Percentiles rank a stretch among this genome's conserved stretches.
These are phyloP conservation scores for Hydrocynus forskahlii DNA, from an alignment of 2,797 vertebrate species.

Conservation along the genomic window DNA sequence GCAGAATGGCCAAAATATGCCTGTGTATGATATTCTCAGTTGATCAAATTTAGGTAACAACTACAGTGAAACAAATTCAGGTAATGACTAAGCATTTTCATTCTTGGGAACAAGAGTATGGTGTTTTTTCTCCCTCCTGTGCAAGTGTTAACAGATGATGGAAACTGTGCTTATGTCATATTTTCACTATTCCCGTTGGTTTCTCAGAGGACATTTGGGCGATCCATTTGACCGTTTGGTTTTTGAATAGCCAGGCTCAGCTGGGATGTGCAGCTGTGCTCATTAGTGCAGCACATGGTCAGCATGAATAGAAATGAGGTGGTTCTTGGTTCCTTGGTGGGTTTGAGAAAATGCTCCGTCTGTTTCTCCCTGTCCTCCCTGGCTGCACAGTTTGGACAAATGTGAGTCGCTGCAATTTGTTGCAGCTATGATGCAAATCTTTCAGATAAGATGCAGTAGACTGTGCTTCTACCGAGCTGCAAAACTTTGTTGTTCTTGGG, in stretches of 20 bases:
- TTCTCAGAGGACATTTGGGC: not conserved
- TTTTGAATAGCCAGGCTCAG: conserved; percentile 23
- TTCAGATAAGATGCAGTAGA: not conserved
- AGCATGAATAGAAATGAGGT: conserved; percentile 33
- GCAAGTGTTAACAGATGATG: not conserved
- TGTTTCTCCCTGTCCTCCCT: not conserved
- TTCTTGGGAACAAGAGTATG: too few species aligned
- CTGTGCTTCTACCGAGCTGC: too few species aligned
- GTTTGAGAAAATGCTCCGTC: not conserved
- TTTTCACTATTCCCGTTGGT: not conserved
- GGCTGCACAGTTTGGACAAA: not conserved
- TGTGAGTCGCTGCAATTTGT: not conserved
- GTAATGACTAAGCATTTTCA: not conserved
- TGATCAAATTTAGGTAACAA: not conserved
- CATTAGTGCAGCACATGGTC: conserved; percentile 19
- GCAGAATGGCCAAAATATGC: not conserved
- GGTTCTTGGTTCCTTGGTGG: not conserved
- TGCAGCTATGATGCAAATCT: not conserved
- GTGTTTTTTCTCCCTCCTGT: too few species aligned
- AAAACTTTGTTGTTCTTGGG: too few species aligned
- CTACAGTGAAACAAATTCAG: too few species aligned
- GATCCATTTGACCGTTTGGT: conserved; percentile 5
- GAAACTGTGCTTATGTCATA: not conserved
- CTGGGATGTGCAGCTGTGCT: conserved; percentile 38
- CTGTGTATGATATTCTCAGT: not conserved